Conservation (phyloP, 2,113 vertebrate genomes). For the Micronycteris hirsuta region DNA sequence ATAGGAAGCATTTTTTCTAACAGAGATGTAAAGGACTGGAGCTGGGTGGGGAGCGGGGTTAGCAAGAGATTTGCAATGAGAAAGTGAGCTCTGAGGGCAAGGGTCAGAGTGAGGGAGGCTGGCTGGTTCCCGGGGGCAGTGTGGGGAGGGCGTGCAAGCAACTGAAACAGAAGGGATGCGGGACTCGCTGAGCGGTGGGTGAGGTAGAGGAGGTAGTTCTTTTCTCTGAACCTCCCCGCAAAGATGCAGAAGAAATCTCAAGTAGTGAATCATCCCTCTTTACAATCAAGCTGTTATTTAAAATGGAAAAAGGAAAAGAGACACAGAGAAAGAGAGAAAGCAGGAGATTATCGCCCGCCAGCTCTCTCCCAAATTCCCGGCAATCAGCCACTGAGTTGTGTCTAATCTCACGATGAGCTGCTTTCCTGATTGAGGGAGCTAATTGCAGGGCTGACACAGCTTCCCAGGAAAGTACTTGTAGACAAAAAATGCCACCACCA, state of each 20-base stretch:
- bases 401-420: slow-evolving; percentile 63
- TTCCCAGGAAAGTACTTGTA: slow-evolving; percentile 54
- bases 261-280: slow-evolving; percentile 70
- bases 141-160: background rate
- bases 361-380: slow-evolving; percentile 63
- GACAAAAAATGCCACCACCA: slow-evolving; percentile 57
- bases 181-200: background rate
- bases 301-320: slow-evolving; percentile 57
- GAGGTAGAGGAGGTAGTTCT: background rate
- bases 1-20: background rate
- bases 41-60: background rate
- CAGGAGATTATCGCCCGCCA: slow-evolving; percentile 40
- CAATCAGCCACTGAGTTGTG: slow-evolving; percentile 73
- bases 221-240: slow-evolving; percentile 40
- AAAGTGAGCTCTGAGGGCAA: background rate
- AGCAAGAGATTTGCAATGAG: background rate
- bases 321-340: slow-evolving; percentile 53
- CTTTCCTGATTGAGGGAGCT: slow-evolving; percentile 72
- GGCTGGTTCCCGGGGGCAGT: rapidly evolving
- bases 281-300: slow-evolving; percentile 79
- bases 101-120: too few species aligned
- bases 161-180: background rate
- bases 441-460: slow-evolving; percentile 75
- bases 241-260: slow-evolving; percentile 68
- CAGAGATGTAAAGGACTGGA: background rate